Evolutionary conservation across 2,888 invertebrate species (phyloP).

Genomic region (Drosophila fulvimacula): DNA sequence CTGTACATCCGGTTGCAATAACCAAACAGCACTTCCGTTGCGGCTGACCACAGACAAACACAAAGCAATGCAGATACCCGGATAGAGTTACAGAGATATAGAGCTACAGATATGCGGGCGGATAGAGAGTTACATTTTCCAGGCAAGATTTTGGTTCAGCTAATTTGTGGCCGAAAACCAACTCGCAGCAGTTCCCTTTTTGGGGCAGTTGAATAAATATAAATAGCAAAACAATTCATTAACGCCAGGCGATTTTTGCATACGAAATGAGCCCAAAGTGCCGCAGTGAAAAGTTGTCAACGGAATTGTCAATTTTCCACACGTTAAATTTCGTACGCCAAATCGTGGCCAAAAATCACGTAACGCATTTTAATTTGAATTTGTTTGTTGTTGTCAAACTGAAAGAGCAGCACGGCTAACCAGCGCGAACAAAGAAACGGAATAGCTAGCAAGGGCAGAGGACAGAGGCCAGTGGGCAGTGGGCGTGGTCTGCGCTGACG

Average conservation of each 20-base stretch:
- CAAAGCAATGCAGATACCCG: slow-evolving; percentile 13
- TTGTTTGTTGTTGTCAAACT: slow-evolving; percentile 32
- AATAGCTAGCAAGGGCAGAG: not conserved
- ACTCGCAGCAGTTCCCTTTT: not conserved
- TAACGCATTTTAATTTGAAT: slow-evolving; percentile 59
- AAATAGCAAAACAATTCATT: slow-evolving; percentile 57
- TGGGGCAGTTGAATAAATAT: slow-evolving; percentile 37
- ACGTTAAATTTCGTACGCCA: slow-evolving; percentile 52
- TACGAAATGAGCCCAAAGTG: slow-evolving; percentile 33
- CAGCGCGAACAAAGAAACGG: slow-evolving; percentile 10
- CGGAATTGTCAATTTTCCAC: slow-evolving; percentile 74
- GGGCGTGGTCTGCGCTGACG: not conserved
- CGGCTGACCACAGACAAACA: slow-evolving; percentile 36
- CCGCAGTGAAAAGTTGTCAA: slow-evolving; percentile 25
- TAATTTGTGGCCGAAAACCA: slow-evolving; percentile 8
- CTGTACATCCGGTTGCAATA: slow-evolving; percentile 40
- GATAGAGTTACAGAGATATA: not conserved
- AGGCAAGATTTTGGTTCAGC: not conserved
- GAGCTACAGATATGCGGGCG: slow-evolving; percentile 3
- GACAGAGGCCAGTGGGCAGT: no score
- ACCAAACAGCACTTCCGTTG: slow-evolving; percentile 44
- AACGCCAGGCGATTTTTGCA: slow-evolving; percentile 42
- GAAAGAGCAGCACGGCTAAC: slow-evolving; percentile 13
- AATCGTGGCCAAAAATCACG: slow-evolving; percentile 47
- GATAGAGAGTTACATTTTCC: not conserved